phyloP scores from a whole-genome alignment of 2,113 vertebrate species.

The Delphinus delphis region DNA sequence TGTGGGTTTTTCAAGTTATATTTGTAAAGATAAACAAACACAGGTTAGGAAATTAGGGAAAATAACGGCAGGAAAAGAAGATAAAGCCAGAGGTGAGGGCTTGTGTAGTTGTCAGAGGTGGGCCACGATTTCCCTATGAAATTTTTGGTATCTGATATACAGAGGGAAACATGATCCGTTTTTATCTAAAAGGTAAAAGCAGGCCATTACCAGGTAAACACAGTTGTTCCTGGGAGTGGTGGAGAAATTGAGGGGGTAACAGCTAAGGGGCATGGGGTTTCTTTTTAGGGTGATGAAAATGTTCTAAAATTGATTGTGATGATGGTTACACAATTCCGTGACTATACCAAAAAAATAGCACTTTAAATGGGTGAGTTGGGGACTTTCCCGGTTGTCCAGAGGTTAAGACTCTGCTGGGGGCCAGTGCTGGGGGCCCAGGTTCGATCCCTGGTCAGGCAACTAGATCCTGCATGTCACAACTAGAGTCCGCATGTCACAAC shows the following conservation, averaged over 20 bases:
- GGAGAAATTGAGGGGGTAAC: too few relatives aligned
- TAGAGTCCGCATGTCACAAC: too few relatives aligned
- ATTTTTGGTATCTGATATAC: background rate
- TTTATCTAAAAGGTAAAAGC: background rate
- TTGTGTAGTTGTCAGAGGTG: background rate
- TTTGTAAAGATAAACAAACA: background rate
- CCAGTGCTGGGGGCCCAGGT: too few relatives aligned
- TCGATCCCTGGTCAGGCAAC: too few relatives aligned
- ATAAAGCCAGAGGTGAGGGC: background rate
- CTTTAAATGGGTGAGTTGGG: background rate
- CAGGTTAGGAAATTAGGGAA: background rate
- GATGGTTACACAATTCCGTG: background rate
- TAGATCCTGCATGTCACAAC: too few relatives aligned
- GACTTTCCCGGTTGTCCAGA: too few relatives aligned
- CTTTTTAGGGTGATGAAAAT: background rate
- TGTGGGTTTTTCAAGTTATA: background rate
- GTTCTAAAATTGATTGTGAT: background rate
- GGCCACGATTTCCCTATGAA: background rate
- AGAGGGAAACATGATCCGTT: background rate
- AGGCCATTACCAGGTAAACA: background rate
- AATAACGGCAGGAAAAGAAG: background rate
- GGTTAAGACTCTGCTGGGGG: too few relatives aligned
- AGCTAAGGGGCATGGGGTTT: accelerated
- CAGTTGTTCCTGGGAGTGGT: background rate
- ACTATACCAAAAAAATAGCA: background rate